Evolutionary conservation across 2,888 invertebrate species (phyloP).

Genomic region (Agrotis exclamationis): DNA sequence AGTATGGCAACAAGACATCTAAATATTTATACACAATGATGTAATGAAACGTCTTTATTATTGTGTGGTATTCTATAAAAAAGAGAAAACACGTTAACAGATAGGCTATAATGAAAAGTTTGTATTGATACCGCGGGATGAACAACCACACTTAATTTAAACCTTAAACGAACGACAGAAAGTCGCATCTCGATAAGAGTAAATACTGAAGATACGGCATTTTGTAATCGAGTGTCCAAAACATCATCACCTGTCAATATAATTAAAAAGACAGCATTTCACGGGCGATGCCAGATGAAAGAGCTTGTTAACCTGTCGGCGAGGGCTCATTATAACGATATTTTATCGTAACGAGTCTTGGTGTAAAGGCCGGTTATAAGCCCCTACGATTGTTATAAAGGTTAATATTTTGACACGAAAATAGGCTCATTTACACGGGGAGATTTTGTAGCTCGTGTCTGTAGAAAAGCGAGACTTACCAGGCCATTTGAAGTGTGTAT

Average conservation of each 20-base stretch:
- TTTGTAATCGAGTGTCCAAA: constrained; percentile 54
- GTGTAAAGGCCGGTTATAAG: constrained; percentile 66
- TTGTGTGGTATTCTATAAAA: constrained; percentile 63
- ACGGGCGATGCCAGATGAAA: constrained; percentile 79
- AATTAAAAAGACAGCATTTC: constrained; percentile 81
- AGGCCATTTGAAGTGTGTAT: too few relatives aligned
- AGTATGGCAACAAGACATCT: constrained; percentile 36
- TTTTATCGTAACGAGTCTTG: constrained; percentile 79
- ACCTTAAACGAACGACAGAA: constrained; percentile 21
- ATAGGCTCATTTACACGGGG: constrained; percentile 32
- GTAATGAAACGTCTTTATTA: constrained; percentile 60
- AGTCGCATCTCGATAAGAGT: constrained; percentile 15
- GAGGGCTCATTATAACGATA: constrained; percentile 80
- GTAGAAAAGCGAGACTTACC: background rate
- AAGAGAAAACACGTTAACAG: constrained; percentile 61
- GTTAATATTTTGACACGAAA: constrained; percentile 67
- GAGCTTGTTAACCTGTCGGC: constrained; percentile 82
- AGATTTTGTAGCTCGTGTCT: background rate
- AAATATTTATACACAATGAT: constrained; percentile 60
- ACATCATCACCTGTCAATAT: constrained; percentile 83
- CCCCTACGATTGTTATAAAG: constrained; percentile 50
- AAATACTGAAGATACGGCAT: constrained; percentile 14
- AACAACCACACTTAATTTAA: background rate
- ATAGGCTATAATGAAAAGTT: constrained; percentile 53
- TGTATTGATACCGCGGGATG: constrained; percentile 28